These are phyloP conservation scores for Pseudochaenichthys georgianus DNA, from an alignment of 2,797 vertebrate genomes.

Conservation along the genomic window DNA sequence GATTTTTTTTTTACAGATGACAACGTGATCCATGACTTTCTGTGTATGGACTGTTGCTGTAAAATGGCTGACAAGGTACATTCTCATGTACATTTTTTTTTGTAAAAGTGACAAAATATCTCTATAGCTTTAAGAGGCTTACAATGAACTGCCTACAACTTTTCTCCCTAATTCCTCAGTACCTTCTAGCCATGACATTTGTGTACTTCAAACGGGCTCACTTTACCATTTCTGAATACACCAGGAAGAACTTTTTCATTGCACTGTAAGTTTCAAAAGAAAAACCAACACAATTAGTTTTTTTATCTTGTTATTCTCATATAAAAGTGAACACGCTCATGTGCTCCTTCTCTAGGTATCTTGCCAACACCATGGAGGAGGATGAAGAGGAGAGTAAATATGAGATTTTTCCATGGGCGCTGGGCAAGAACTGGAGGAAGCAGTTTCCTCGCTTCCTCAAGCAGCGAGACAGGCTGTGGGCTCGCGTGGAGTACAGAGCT, in stretches of 20 bases:
- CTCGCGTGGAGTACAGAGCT: constrained; percentile 92
- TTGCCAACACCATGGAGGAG: constrained; percentile 98
- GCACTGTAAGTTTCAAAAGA: constrained; percentile 90
- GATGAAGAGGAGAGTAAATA: constrained; percentile 95
- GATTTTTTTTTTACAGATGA: constrained; percentile 86
- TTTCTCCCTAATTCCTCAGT: constrained; percentile 82
- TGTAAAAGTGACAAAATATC: neutral
- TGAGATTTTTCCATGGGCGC: constrained; percentile 97
- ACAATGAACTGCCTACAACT: neutral
- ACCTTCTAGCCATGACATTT: constrained; percentile 98
- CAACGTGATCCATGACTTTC: constrained; percentile 93
- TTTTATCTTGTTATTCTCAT: neutral
- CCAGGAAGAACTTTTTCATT: constrained; percentile 94
- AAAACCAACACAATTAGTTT: neutral
- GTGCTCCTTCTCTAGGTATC: constrained; percentile 84
- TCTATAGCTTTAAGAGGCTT: neutral
- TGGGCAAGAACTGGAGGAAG: constrained; percentile 94
- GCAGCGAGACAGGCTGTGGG: constrained; percentile 93
- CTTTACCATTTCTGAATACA: constrained; percentile 91
- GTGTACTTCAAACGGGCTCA: constrained; percentile 98
- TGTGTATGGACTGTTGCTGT: constrained; percentile 95
- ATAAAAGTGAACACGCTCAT: neutral
- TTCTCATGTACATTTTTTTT: no score
- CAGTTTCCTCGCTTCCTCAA: constrained; percentile 91
- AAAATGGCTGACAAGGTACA: constrained; percentile 91